These are phyloP conservation scores for Notarius lentiginosus DNA, from an alignment of 2,113 vertebrate genomes.

Conservation along the genomic window DNA sequence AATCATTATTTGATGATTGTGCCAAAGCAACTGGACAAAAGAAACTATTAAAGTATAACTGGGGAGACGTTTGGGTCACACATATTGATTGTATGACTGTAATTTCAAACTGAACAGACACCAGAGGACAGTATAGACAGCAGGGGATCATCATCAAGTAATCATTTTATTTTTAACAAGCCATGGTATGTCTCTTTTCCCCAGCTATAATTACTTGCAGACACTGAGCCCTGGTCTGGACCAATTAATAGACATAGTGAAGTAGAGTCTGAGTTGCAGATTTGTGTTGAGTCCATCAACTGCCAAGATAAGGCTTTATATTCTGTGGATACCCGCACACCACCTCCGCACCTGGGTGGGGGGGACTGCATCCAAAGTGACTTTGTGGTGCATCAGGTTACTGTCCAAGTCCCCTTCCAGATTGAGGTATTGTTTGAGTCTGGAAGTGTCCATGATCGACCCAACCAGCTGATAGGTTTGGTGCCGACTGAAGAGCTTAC, in stretches of 20 bases:
- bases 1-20: not conserved
- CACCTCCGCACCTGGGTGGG: slow-evolving; percentile 66
- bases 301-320: slow-evolving; percentile 75
- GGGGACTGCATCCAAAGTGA: slow-evolving; percentile 66
- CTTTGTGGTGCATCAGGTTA: slow-evolving; percentile 90
- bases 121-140: not conserved
- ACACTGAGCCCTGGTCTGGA: slow-evolving; percentile 81
- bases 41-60: not conserved
- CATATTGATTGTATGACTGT: not conserved
- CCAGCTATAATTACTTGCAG: slow-evolving; percentile 86
- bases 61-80: not conserved
- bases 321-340: slow-evolving; percentile 72
- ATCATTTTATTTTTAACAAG: slow-evolving; percentile 8
- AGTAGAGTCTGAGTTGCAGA: slow-evolving; percentile 77
- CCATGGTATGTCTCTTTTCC: slow-evolving; percentile 17
- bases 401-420: slow-evolving; percentile 78
- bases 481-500: slow-evolving; percentile 74
- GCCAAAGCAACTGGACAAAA: not conserved
- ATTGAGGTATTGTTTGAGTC: slow-evolving; percentile 89
- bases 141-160: not conserved
- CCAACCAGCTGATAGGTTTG: slow-evolving; percentile 71
- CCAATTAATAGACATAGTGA: slow-evolving; percentile 83
- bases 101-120: no score
- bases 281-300: slow-evolving; percentile 77
- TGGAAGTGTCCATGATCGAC: slow-evolving; percentile 71